These are phyloP conservation scores for Cerastoderma edule DNA, from an alignment of 2,888 invertebrate species.

Conservation along the genomic window DNA sequence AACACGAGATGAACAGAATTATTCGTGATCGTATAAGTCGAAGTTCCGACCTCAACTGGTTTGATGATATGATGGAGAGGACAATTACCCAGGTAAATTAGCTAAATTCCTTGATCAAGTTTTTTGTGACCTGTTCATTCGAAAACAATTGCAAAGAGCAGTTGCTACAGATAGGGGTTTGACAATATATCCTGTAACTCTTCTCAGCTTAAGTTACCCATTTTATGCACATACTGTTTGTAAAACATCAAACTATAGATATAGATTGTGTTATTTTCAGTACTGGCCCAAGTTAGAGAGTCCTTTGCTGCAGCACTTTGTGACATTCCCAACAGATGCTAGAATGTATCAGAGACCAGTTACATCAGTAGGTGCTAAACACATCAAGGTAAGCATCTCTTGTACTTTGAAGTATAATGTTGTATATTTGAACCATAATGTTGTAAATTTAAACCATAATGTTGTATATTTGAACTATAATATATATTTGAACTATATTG, in stretches of 20 bases:
- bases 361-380: conserved; percentile 78
- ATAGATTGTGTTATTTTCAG: too few species aligned
- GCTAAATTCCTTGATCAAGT: neutral
- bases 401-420: too few species aligned
- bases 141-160: too few species aligned
- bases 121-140: neutral
- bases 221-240: too few species aligned
- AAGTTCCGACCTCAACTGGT: conserved; percentile 81
- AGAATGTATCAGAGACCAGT: conserved; percentile 80
- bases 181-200: too few species aligned
- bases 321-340: conserved; percentile 82
- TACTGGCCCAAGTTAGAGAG: conserved; percentile 75
- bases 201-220: too few species aligned
- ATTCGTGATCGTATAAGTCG: conserved; percentile 81
- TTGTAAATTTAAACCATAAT: too few species aligned
- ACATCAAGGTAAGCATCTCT: conserved; percentile 76
- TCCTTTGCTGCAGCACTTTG: conserved; percentile 78
- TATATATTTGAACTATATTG: too few species aligned
- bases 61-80: conserved; percentile 79
- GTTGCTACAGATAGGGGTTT: too few species aligned
- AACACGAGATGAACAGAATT: conserved; percentile 81
- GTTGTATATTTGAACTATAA: too few species aligned
- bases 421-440: too few species aligned
- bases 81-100: conserved; percentile 73
- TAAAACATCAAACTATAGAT: too few species aligned